Evolutionary conservation across 2,888 invertebrate species (phyloP).

Genomic region (Phasia obesa): DNA sequence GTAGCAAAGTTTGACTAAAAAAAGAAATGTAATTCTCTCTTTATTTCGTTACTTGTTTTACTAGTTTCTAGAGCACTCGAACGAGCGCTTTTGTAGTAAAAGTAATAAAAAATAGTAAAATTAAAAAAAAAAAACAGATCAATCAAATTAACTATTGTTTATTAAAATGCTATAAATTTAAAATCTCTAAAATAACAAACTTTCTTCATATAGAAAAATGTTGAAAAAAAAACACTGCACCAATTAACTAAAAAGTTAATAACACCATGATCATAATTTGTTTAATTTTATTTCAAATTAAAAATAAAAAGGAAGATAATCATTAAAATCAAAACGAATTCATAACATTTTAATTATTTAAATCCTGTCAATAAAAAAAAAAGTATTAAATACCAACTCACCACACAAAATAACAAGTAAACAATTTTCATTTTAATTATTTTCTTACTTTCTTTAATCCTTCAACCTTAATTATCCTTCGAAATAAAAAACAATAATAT

Average conservation of each 20-base stretch:
- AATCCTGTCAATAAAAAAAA: conserved; percentile 71
- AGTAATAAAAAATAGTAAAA: too few relatives aligned
- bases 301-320: conserved; percentile 22
- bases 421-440: conserved; percentile 12
- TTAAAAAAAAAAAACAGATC: too few relatives aligned
- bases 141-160: too few relatives aligned
- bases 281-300: conserved; percentile 21
- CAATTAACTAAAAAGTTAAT: conserved; percentile 35
- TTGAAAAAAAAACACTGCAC: conserved; percentile 26
- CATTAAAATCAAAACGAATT: conserved; percentile 56
- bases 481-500: conserved; percentile 24
- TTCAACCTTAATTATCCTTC: conserved; percentile 38
- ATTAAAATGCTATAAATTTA: neutral
- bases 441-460: neutral
- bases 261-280: conserved; percentile 29
- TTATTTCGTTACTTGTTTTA: too few relatives aligned
- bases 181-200: conserved; percentile 26
- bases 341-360: conserved; percentile 72
- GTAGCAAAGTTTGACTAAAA: too few relatives aligned
- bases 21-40: too few relatives aligned
- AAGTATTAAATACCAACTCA: conserved; percentile 77
- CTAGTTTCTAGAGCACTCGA: too few relatives aligned
- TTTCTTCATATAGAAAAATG: conserved; percentile 18
- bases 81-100: too few relatives aligned
- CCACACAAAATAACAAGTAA: conserved; percentile 81